Base-by-base conservation (phyloP, 2,797 vertebrate genomes). In the Tadarida brasiliensis region DNA sequence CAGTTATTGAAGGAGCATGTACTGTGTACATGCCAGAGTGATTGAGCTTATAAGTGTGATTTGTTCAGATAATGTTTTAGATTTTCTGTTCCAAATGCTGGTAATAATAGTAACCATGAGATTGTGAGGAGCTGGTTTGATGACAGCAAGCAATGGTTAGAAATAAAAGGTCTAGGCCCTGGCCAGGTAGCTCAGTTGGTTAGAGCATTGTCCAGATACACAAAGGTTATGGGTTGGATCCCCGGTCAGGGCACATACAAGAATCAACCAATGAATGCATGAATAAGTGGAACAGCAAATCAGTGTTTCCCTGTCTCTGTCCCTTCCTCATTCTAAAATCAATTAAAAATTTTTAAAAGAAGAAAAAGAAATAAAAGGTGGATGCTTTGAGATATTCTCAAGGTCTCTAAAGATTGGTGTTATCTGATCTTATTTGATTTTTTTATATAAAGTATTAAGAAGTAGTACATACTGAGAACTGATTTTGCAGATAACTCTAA, bases 381-480 rank as follows among this genome's bases (percentile, higher is more conserved):
- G 74, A 2, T 77, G 44, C 51, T 91, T 57, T 93, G 77, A 93
- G 73, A 20, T 76, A 57, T 63, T 93, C 61, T 91, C 28, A 47
- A 80, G 24, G 20, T 89, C 74, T 88, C 11, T 86, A 77, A 85
- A 82, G 44, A 51, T 11, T 61, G 51, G 12, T 95, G 12, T 71
- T 93, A 47, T 14, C 44, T 91, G 44, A 91, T 77, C 19, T 44
- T 70, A n/a, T n/a, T 96, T 88, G 47, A 61, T 26, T 78, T 93
- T 51, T 84, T 84, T 35, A 33, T 65, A 74, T 81, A 56, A 39
- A 11, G 56, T 89, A 77, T 44, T 71, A 28, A n/a, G 22, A 78
- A 5, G 1, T 77, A 61, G n/a, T 70, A 70, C 33, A 71, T 91
- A 63, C 17, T 68, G 33, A 89, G 67, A 93, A 82, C n/a, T 61